Conservation (phyloP, 1,140 invertebrate species). For the Drosophila pruinosa region DNA sequence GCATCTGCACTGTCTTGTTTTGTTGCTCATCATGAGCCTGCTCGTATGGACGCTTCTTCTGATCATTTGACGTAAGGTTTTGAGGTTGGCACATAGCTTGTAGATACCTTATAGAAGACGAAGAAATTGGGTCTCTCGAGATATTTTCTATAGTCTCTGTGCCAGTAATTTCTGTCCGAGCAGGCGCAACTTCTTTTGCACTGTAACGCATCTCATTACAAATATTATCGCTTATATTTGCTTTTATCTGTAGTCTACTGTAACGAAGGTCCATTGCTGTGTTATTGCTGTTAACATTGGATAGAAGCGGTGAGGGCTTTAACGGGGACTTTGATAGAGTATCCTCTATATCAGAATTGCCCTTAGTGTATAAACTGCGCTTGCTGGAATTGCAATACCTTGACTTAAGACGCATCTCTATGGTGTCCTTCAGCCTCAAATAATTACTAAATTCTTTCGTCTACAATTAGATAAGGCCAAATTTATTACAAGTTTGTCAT, state of each 20-base stretch:
- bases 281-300: background rate
- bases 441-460: slow-evolving; percentile 45
- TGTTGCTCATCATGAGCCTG: background rate
- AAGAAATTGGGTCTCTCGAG: slow-evolving; percentile 50
- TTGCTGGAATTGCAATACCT: background rate
- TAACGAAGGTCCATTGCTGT: background rate
- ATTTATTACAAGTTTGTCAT: background rate
- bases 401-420: slow-evolving; percentile 18
- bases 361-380: slow-evolving; percentile 63
- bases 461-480: slow-evolving; percentile 21
- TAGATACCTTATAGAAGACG: slow-evolving; percentile 41
- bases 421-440: slow-evolving; percentile 21
- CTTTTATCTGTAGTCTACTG: too few species aligned
- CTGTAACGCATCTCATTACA: background rate
- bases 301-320: background rate
- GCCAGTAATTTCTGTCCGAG: slow-evolving; percentile 5
- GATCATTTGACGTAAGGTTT: background rate
- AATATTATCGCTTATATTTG: background rate
- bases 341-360: slow-evolving; percentile 44
- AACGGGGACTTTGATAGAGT: background rate
- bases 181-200: slow-evolving; percentile 10
- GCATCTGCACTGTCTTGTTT: background rate
- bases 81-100: background rate
- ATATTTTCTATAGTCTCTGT: background rate
- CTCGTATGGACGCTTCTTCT: too few species aligned